Evolutionary conservation across 2,888 invertebrate genomes (phyloP).

Genomic region (Epistrophe eligans): DNA sequence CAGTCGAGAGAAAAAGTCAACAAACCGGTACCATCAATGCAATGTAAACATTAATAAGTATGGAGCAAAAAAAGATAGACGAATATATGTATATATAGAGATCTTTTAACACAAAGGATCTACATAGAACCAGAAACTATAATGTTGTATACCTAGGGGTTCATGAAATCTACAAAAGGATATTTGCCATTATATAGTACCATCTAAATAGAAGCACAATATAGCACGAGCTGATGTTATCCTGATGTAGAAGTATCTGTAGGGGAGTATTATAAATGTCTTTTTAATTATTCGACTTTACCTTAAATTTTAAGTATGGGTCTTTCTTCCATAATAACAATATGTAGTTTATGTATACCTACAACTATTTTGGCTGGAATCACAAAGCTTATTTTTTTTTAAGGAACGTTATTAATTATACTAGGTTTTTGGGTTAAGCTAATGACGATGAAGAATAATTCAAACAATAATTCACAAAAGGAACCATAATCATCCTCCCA

Average conservation of each 20-base stretch:
- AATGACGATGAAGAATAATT: neutral
- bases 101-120: conserved; percentile 31
- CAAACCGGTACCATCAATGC: conserved; percentile 54
- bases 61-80: conserved; percentile 29
- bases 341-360: conserved; percentile 4
- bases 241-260: neutral
- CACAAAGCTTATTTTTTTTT: conserved; percentile 18
- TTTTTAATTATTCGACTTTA: conserved; percentile 42
- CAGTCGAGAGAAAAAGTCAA: conserved; percentile 63
- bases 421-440: conserved; percentile 20
- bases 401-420: conserved; percentile 24
- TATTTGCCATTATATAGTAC: neutral
- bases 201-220: neutral
- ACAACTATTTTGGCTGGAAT: neutral
- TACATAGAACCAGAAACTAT: neutral
- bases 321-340: conserved; percentile 4
- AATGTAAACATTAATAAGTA: conserved; percentile 49
- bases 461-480: neutral
- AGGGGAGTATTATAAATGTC: neutral
- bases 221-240: conserved; percentile 13
- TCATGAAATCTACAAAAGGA: neutral
- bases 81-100: neutral
- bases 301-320: conserved; percentile 33
- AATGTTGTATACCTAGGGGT: neutral
- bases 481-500: conserved; percentile 16